Evolutionary conservation across 1,140 invertebrate genomes (phyloP), one percentile per base, ranked within the genome.

Genomic region (Papilio helenus): DNA sequence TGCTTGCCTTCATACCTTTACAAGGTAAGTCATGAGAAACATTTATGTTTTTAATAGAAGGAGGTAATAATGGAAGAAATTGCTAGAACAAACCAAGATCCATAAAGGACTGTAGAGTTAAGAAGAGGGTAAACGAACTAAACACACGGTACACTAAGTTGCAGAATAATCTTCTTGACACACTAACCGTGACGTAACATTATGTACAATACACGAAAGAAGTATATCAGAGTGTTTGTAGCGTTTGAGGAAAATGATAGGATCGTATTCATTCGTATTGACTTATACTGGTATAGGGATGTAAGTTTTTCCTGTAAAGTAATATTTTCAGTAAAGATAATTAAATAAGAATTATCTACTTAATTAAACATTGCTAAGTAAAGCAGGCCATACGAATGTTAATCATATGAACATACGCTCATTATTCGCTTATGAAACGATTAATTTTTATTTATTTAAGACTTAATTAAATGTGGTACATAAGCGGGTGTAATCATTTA

Each of bases 1-100:
- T 99, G 84, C 86, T 99, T 44, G 85, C 98, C 0, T 97, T 98
- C 76, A 96, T 99, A 79, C 98, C 98, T 0, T 92, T 99, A 61
- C 97, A 99, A 96, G 95, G 97, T 97, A 95, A 83, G 74, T 44
- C 92, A 80, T 46, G 44, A 46, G 12, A 46, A 46, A 39, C 34
- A 8, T 39, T 34, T 80, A 49, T 51, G 49, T 79, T 79, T 26
- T 61, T 61, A 51, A 68, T 79, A 49, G 39, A 65, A 3, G 3
- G 3, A 65, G 16, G 3, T 12, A 8, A 46, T 14, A 12, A 16
- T 39, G 34, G 34, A 39, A 46, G 14, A 16, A 46, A 46, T 14
- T 46, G 44, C 12, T 46, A 10, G 12, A 46, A 0, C 12, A 14
- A 46, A 5, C 44, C 14, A 46, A 46, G 44, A 0, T 16, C 14